Evolutionary conservation across 2,113 vertebrate genomes (phyloP).

Genomic region (Sisor rabdophorus): DNA sequence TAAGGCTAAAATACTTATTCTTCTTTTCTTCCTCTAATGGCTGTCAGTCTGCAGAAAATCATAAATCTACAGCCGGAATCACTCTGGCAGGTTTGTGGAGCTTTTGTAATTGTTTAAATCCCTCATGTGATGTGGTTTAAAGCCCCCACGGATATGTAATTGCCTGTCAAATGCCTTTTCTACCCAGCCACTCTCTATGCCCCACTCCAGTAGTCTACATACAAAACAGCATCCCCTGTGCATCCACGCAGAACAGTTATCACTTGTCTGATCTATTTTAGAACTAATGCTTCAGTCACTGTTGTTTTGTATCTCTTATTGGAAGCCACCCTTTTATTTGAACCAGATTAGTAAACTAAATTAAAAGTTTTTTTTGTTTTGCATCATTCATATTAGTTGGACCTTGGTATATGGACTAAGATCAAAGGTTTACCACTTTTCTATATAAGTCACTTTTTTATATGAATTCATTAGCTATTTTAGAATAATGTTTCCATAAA

Average conservation of each 20-base stretch:
- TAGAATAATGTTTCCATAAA: conserved; percentile 68
- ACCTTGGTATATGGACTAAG: conserved; percentile 6
- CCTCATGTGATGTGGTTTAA: conserved; percentile 61
- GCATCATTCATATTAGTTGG: conserved; percentile 13
- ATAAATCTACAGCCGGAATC: conserved; percentile 54
- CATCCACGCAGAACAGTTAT: conserved; percentile 52
- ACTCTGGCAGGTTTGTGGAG: conserved; percentile 53
- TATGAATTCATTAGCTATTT: conserved; percentile 36
- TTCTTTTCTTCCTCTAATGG: conserved; percentile 52
- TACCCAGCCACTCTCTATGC: conserved; percentile 41
- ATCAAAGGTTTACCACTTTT: conserved; percentile 4
- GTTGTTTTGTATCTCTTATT: conserved; percentile 43
- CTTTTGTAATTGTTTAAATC: conserved; percentile 63
- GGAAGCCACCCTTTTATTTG: conserved; percentile 38
- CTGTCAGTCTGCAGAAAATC: conserved; percentile 58
- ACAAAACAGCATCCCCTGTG: conserved; percentile 26
- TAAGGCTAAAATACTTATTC: conserved; percentile 60
- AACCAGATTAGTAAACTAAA: conserved; percentile 30
- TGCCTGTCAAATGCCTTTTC: conserved; percentile 58
- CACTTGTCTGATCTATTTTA: conserved; percentile 53
- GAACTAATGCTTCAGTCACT: conserved; percentile 43
- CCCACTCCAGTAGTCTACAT: conserved; percentile 44
- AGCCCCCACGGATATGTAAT: conserved; percentile 58
- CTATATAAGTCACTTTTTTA: background rate
- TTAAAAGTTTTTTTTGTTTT: conserved; percentile 10